A percentile compares a stretch with the other conserved stretches of the same genome.
phyloP scores from a whole-genome alignment of 2,797 vertebrate genomes.

The Poeciliopsis turneri region DNA sequence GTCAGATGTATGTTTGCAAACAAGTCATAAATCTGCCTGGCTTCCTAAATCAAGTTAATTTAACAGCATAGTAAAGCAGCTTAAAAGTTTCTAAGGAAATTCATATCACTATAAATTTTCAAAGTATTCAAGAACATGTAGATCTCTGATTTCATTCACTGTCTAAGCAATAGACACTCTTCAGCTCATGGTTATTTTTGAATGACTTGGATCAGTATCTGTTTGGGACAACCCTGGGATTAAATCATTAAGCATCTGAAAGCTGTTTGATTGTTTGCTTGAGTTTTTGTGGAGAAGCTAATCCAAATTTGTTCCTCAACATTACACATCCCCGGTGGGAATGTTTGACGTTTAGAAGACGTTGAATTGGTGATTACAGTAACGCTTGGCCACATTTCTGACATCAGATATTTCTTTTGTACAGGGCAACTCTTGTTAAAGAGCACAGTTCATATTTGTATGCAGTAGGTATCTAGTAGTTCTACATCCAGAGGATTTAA shows the following conservation, averaged over 20 bases:
- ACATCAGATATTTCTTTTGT: neutral
- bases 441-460: conserved; percentile 6
- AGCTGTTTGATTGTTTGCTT: neutral
- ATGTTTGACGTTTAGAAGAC: conserved; percentile 8
- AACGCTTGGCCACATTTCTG: neutral
- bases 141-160: neutral
- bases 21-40: neutral
- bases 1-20: neutral
- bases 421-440: neutral
- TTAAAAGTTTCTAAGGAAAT: no score
- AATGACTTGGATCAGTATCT: neutral
- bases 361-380: neutral
- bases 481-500: neutral
- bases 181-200: neutral
- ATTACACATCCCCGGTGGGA: neutral
- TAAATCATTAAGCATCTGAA: neutral
- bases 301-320: neutral
- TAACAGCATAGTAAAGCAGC: no score
- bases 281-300: neutral
- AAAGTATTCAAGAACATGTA: neutral
- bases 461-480: neutral
- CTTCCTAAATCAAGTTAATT: neutral
- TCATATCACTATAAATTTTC: neutral
- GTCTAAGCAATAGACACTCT: neutral
- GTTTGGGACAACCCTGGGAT: neutral